A percentile compares a stretch with the other conserved stretches of the same genome.
phyloP scores from a whole-genome alignment of 1,140 invertebrate genomes.

The Hypsibius dujardini region DNA sequence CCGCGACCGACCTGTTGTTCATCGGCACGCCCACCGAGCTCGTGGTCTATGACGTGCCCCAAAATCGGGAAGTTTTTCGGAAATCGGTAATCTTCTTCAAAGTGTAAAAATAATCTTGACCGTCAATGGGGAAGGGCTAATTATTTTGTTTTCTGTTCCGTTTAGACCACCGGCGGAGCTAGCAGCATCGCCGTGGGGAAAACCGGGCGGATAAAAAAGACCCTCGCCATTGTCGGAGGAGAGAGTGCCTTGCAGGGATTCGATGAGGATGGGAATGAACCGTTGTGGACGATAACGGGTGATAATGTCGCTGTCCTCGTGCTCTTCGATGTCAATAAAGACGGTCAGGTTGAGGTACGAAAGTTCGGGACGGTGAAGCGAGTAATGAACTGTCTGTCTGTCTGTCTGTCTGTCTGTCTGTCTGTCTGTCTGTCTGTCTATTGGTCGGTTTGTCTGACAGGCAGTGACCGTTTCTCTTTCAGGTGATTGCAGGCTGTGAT shows the following conservation, averaged over 20 bases:
- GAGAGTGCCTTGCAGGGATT: conserved; percentile 68
- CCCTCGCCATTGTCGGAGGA: conserved; percentile 60
- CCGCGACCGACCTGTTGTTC: conserved; percentile 52
- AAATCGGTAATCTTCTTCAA: conserved; percentile 47
- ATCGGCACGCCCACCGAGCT: conserved; percentile 67
- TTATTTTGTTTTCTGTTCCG: conserved; percentile 20
- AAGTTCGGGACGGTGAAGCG: too few species aligned
- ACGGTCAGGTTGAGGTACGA: conserved; percentile 64
- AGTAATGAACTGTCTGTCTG: too few species aligned
- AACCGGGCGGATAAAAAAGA: conserved; percentile 45
- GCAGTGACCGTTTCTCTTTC: too few species aligned
- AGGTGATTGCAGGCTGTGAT: conserved; percentile 72
- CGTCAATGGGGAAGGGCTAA: neutral
- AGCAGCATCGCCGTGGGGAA: conserved; percentile 55
- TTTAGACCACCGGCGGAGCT: conserved; percentile 54
- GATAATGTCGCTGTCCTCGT: conserved; percentile 66
- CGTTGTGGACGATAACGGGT: conserved; percentile 74
- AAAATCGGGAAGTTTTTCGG: conserved; percentile 76
- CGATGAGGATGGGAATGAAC: conserved; percentile 57
- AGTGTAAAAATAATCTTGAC: neutral
- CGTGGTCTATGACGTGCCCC: conserved; percentile 74
- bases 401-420: too few species aligned
- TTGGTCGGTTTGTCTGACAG: conserved; percentile 1
- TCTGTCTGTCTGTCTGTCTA: too few species aligned
- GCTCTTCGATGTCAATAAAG: conserved; percentile 63